phyloP scores from a whole-genome alignment of 2,797 vertebrate species.

The Spea hammondii region DNA sequence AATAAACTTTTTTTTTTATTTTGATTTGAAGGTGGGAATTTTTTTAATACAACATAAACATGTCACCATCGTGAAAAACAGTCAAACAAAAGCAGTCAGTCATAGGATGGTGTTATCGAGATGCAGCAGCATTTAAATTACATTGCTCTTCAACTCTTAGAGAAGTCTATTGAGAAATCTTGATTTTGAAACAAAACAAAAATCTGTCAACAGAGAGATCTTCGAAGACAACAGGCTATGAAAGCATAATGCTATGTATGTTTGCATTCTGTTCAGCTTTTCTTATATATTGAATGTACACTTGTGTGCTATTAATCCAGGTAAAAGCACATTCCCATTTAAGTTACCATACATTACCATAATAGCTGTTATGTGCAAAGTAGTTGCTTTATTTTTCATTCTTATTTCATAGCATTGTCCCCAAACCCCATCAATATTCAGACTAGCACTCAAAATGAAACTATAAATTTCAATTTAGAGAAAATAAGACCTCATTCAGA shows the following conservation, averaged over 20 bases:
- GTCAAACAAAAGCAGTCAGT: conserved; percentile 34
- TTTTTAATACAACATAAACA: conserved; percentile 25
- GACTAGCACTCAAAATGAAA: conserved; percentile 71
- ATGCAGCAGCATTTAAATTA: conserved; percentile 36
- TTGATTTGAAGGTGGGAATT: not conserved
- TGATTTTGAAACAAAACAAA: conserved; percentile 26
- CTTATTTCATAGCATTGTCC: conserved; percentile 63
- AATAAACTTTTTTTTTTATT: conserved; percentile 6
- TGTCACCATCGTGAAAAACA: conserved; percentile 8
- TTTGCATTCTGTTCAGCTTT: conserved; percentile 10
- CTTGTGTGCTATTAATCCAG: conserved; percentile 51
- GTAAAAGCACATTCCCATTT: conserved; percentile 53
- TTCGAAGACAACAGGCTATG: conserved; percentile 47
- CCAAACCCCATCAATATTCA: conserved; percentile 75
- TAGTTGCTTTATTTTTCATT: conserved; percentile 65
- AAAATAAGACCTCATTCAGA: conserved; percentile 78
- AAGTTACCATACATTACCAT: conserved; percentile 63
- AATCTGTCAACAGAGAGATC: conserved; percentile 34
- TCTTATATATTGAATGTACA: conserved; percentile 45
- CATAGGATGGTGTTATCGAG: not conserved
- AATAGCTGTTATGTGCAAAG: conserved; percentile 60
- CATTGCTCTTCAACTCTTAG: conserved; percentile 16
- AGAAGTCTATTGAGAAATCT: conserved; percentile 35
- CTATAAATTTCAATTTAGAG: conserved; percentile 83
- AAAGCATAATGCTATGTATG: conserved; percentile 35